Base-by-base conservation (phyloP, 2,797 vertebrate genomes). In the Girardinus metallicus region DNA sequence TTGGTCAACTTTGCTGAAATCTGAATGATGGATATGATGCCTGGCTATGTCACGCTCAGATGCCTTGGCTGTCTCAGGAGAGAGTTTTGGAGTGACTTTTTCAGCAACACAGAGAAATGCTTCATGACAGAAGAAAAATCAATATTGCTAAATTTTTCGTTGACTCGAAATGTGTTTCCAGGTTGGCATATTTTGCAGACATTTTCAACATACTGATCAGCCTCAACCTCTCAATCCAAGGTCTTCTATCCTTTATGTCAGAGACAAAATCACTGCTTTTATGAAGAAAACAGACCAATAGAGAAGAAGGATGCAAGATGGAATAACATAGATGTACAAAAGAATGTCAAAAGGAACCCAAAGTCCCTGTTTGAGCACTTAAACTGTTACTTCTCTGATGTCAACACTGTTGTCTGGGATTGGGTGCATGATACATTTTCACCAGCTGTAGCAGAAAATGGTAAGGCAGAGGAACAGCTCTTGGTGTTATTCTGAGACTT, bases 41-140 rank as follows among this genome's bases (percentile, higher is more conserved):
- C 36, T 60, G 73, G 49, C 76, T 78, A 1, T 80, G 47, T 80
- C 77, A 83, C 76, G 44, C 39, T 16, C n/a, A 53, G 36, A 80
- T 82, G 66, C 1, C 57, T 71, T 51, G 60, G 81, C 68, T 89
- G 36, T 80, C 80, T 29, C 13, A 5, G 16, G 36, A 39, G 11
- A 57, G 57, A 43, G 23, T 41, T 21, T 55, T 55, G 21, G 23
- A 74, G 73, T 16, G 29, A 62, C 15, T 11, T 39, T 39, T 23
- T 66, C 18, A 23, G n/a, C 2, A 21, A 62, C 16, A 18, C 74
- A 75, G 11, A 75, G n/a, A 75, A 75, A 60, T 75, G 53, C 10
- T 43, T 75, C 6, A 43, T 39, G n/a, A 46, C 2, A 13, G 41
- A 62, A 9, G 36, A 75, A 60, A 75, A 75, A 18, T 12, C 36